These are phyloP conservation scores for Schrankia costaestrigalis DNA, from an alignment of 2,888 invertebrate genomes.

Conservation along the genomic window DNA sequence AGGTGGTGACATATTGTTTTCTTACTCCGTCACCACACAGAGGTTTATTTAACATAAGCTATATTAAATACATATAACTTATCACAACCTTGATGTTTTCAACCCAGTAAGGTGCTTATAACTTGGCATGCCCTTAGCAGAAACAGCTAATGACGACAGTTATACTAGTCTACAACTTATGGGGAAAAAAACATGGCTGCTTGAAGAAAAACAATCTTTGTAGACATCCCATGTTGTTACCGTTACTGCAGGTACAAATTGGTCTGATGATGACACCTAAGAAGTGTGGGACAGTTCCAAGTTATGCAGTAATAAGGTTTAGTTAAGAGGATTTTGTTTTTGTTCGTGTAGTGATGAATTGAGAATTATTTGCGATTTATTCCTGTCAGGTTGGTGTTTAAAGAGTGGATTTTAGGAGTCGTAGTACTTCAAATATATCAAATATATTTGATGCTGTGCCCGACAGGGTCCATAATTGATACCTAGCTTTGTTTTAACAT, in stretches of 20 bases:
- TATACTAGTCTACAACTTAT: conserved; percentile 41
- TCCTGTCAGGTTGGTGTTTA: no score
- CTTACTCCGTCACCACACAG: no score
- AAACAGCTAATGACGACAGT: conserved; percentile 51
- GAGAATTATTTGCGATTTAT: no score
- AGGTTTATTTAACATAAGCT: no score
- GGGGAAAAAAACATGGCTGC: conserved; percentile 29
- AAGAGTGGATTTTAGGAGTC: no score
- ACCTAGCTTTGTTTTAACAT: no score
- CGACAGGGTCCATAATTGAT: no score
- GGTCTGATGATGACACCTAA: conserved; percentile 12
- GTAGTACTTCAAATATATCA: no score
- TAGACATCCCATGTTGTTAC: conserved; percentile 20
- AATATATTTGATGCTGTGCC: no score
- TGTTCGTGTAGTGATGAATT: no score
- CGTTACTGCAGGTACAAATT: conserved; percentile 30
- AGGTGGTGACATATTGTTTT: no score
- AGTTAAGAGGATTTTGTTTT: no score
- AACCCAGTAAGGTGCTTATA: conserved; percentile 24
- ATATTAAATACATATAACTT: conserved; percentile 12
- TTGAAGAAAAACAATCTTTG: conserved; percentile 27
- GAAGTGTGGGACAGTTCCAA: conserved; percentile 13
- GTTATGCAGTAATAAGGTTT: conserved; percentile 8
- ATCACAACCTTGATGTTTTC: conserved; percentile 7
- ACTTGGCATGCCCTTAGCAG: conserved; percentile 35